These are phyloP conservation scores for Nemopilema nomurai DNA, from an alignment of 30 jellyfish, hydroid and myxozoan species.

Conservation along the genomic window DNA sequence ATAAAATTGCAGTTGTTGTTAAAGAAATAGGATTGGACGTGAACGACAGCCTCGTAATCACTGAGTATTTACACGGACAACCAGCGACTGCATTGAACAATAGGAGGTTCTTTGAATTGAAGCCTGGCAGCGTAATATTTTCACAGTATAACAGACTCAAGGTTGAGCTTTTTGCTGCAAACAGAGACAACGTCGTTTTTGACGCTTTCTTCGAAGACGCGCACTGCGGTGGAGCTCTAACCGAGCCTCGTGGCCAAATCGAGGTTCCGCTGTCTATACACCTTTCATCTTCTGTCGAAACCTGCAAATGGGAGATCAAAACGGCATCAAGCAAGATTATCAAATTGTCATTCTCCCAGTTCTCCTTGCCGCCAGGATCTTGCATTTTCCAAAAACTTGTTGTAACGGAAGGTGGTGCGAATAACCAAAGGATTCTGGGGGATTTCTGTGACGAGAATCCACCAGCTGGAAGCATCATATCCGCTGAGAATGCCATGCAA, in stretches of 20 bases:
- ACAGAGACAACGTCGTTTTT: conserved; percentile 11
- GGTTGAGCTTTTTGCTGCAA: conserved; percentile 38
- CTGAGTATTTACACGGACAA: conserved; percentile 22
- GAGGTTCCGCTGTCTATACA: conserved; percentile 76
- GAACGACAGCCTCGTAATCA: conserved; percentile 57
- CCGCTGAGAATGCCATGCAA: conserved; percentile 37
- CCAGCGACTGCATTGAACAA: conserved; percentile 28
- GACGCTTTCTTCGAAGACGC: conserved; percentile 78
- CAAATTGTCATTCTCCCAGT: conserved; percentile 55
- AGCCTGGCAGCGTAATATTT: conserved; percentile 77
- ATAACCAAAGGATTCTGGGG: conserved; percentile 56
- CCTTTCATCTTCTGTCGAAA: conserved; percentile 44
- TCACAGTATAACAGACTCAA: conserved; percentile 51
- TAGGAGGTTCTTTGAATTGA: conserved; percentile 6
- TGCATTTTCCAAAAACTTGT: conserved; percentile 68
- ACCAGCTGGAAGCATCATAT: conserved; percentile 67
- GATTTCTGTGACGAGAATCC: conserved; percentile 91
- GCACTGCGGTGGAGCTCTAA: conserved; percentile 70
- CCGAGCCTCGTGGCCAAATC: conserved; percentile 50
- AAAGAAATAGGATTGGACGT: conserved; percentile 21
- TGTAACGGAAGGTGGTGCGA: conserved; percentile 59
- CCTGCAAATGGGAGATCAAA: conserved; percentile 69
- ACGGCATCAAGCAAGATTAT: conserved; percentile 53
- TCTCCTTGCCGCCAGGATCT: conserved; percentile 84
- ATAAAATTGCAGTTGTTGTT: conserved; percentile 60